These are phyloP conservation scores for Epirrhoe alternata DNA, from an alignment of 2,888 invertebrate genomes.

Conservation along the genomic window DNA sequence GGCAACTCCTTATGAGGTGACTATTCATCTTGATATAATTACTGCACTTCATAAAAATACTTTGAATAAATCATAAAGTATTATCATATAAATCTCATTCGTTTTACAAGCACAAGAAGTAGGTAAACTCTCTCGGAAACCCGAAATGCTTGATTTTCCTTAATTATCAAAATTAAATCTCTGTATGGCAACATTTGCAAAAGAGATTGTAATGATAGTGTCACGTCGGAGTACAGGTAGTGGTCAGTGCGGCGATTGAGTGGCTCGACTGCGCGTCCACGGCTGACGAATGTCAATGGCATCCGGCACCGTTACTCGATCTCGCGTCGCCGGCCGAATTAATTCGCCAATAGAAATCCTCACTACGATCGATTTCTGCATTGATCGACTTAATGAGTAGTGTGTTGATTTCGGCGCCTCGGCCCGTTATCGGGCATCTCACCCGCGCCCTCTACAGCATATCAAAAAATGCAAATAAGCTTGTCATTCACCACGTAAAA, in stretches of 20 bases:
- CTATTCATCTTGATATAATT: slow-evolving; percentile 6
- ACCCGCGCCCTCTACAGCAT: slow-evolving; percentile 60
- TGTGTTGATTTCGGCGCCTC: slow-evolving; percentile 67
- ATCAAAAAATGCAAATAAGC: slow-evolving; percentile 52
- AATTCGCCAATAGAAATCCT: slow-evolving; percentile 80
- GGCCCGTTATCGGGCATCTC: slow-evolving; percentile 72
- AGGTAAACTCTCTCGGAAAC: neutral
- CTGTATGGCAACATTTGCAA: slow-evolving; percentile 24
- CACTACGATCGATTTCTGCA: slow-evolving; percentile 74
- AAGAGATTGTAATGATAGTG: slow-evolving; percentile 41
- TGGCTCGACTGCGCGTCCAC: slow-evolving; percentile 58
- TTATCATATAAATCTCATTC: neutral
- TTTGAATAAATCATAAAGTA: neutral
- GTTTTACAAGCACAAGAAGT: neutral
- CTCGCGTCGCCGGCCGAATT: slow-evolving; percentile 78
- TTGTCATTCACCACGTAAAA: slow-evolving; percentile 60
- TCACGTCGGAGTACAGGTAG: slow-evolving; percentile 51
- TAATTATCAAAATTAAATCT: slow-evolving; percentile 16
- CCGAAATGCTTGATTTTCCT: slow-evolving; percentile 1
- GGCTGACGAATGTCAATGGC: slow-evolving; percentile 83
- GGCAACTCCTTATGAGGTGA: neutral
- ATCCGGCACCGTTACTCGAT: slow-evolving; percentile 81
- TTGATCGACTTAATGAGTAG: slow-evolving; percentile 77
- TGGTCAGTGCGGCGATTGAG: slow-evolving; percentile 48
- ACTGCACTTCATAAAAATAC: neutral